These are phyloP conservation scores for Sarcophilus harrisii DNA, from an alignment of 2,797 vertebrate genomes.

Conservation along the genomic window DNA sequence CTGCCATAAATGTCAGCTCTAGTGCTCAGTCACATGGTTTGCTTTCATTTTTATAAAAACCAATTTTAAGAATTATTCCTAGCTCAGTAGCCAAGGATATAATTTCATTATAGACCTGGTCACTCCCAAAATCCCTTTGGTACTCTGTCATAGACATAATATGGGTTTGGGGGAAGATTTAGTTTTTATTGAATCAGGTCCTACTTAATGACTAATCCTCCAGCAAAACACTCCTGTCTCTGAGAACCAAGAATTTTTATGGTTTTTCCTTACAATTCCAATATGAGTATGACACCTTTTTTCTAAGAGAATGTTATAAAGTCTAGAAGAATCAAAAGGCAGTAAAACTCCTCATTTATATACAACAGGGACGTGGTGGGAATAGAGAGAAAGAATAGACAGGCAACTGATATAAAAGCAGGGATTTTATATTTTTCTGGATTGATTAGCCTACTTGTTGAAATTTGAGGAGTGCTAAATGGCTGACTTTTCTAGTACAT, in stretches of 20 bases:
- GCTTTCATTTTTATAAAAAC: neutral
- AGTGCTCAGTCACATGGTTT: neutral
- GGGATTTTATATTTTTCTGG: neutral
- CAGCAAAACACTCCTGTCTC: neutral
- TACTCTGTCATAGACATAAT: neutral
- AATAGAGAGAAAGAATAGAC: neutral
- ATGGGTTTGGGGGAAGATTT: constrained; percentile 3
- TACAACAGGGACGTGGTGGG: neutral
- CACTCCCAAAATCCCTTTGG: neutral
- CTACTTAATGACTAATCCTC: neutral
- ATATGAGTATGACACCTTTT: neutral
- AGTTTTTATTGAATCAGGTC: neutral
- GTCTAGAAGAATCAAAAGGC: neutral
- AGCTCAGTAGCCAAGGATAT: neutral
- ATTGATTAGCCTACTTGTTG: neutral
- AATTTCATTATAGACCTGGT: neutral
- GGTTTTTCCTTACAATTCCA: neutral
- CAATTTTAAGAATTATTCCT: constrained; percentile 1
- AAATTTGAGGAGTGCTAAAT: neutral
- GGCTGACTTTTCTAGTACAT: neutral
- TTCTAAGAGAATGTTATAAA: constrained; percentile 1
- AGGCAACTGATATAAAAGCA: neutral
- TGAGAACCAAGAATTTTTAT: constrained; percentile 1
- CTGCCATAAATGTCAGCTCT: neutral
- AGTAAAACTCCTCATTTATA: neutral